Percentiles rank a stretch among this genome's conserved stretches.
These are phyloP conservation scores for Cryptoblepharus egeriae DNA, from an alignment of 2,797 vertebrate species.

Conservation along the genomic window DNA sequence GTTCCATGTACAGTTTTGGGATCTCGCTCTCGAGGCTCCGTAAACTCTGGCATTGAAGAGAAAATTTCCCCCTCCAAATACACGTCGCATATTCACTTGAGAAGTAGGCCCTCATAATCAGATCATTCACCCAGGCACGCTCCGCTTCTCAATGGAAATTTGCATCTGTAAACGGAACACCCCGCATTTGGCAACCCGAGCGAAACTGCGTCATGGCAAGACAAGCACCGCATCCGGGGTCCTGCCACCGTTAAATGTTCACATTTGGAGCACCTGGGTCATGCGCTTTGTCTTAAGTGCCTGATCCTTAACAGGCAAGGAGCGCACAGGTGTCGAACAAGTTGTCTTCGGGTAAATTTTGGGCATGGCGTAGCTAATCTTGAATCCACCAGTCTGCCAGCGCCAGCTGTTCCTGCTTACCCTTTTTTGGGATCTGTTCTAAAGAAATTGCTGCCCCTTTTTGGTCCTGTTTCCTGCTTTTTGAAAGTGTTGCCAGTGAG, in stretches of 20 bases:
- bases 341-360: no score
- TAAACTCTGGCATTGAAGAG: neutral
- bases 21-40: neutral
- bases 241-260: neutral
- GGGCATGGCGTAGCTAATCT: neutral
- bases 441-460: no score
- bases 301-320: neutral
- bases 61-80: constrained; percentile 22
- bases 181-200: fast-evolving
- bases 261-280: constrained; percentile 6
- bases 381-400: neutral
- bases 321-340: neutral
- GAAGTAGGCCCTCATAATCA: neutral
- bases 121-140: neutral
- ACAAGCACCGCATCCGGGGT: neutral
- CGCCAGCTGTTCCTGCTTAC: no score
- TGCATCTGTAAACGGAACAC: fast-evolving
- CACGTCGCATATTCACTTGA: fast-evolving
- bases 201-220: fast-evolving
- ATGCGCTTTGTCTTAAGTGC: neutral
- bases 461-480: no score
- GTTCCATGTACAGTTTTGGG: neutral
- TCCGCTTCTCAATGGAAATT: constrained; percentile 3
- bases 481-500: no score
- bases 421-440: no score